These are phyloP conservation scores for Bombus huntii DNA, from an alignment of 1,140 invertebrate species.

Conservation along the genomic window DNA sequence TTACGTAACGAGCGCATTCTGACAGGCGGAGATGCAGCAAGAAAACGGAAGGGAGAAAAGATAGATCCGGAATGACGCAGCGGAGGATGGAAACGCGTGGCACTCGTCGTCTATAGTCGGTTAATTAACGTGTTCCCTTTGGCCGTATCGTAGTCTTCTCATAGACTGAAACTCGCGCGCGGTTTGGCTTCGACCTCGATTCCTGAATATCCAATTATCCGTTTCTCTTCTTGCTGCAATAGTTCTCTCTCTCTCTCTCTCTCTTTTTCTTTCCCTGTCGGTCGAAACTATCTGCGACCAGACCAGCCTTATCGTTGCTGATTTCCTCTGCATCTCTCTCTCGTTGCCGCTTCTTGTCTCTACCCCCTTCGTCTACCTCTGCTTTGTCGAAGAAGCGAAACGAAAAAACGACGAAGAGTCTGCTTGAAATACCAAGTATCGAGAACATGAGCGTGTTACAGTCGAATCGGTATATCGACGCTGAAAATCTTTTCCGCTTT, in stretches of 20 bases:
- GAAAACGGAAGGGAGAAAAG: not conserved
- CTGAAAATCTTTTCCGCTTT: no score
- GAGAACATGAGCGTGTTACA: not conserved
- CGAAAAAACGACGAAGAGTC: not conserved
- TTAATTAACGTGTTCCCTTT: constrained; percentile 45
- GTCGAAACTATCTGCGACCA: constrained; percentile 34
- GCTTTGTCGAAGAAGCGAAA: not conserved
- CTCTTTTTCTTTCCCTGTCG: not conserved
- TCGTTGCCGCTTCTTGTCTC: not conserved
- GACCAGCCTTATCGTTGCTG: constrained; percentile 20
- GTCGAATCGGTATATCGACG: no score
- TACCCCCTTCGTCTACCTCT: rapidly evolving
- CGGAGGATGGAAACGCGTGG: constrained; percentile 6
- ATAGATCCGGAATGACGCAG: constrained; percentile 10
- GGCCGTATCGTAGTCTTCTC: constrained; percentile 13
- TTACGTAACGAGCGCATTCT: constrained; percentile 24
- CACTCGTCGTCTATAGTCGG: constrained; percentile 17
- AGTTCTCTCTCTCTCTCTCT: not conserved
- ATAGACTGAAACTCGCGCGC: constrained; percentile 13
- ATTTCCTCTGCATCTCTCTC: not conserved
- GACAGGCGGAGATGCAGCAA: not conserved
- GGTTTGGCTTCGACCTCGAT: constrained; percentile 50
- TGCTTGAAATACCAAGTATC: not conserved
- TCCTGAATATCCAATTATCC: constrained; percentile 53
- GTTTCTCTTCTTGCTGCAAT: constrained; percentile 32